A percentile compares a stretch with the other conserved stretches of the same genome.
These are phyloP conservation scores for Cinclus mexicanus DNA, from an alignment of 2,113 vertebrate genomes.

Conservation along the genomic window DNA sequence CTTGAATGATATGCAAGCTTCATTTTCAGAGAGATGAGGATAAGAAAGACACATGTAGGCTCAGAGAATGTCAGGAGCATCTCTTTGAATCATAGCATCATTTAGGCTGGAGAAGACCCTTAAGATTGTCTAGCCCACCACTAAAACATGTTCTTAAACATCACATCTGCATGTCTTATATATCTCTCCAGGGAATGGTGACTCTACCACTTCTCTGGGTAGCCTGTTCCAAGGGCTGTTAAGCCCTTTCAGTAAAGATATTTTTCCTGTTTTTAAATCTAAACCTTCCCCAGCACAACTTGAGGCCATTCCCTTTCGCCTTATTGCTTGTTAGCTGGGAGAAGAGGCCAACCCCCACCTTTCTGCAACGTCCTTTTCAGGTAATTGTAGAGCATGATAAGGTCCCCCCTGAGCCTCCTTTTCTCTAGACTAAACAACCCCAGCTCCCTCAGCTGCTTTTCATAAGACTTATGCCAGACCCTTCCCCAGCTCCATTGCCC, in stretches of 20 bases:
- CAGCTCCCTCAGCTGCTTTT: background rate
- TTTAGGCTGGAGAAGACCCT: background rate
- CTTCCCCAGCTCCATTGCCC: background rate
- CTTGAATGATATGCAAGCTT: background rate
- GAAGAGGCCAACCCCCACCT: background rate
- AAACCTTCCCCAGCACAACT: background rate
- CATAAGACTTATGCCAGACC: background rate
- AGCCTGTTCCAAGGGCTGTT: background rate
- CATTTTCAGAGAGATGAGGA: background rate
- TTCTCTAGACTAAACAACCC: background rate
- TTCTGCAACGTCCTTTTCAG: background rate
- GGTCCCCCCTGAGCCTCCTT: fast-evolving
- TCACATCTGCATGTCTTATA: background rate
- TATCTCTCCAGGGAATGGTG: background rate
- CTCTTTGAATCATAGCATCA: background rate
- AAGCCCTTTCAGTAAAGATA: background rate
- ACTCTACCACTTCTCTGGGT: background rate
- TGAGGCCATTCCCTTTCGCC: background rate
- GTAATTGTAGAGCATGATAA: background rate
- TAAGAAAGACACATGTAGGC: background rate
- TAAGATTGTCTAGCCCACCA: background rate
- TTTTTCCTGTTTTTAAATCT: background rate
- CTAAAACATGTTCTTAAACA: background rate
- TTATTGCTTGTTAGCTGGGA: background rate
- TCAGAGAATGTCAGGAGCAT: background rate